These are phyloP conservation scores for Hyles euphorbiae DNA, from an alignment of 1,140 invertebrate species.

Conservation along the genomic window DNA sequence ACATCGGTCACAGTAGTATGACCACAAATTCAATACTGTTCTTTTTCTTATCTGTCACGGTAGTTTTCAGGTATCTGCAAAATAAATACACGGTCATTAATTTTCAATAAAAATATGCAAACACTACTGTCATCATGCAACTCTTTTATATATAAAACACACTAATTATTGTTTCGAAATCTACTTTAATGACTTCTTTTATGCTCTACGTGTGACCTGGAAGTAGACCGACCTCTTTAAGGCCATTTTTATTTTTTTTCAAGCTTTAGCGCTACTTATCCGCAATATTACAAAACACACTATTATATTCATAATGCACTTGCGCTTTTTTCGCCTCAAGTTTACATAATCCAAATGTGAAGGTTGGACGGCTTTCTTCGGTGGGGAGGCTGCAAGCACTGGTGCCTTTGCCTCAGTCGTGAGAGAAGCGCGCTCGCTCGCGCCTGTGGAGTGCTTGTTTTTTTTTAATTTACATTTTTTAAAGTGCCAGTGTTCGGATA, in stretches of 20 bases:
- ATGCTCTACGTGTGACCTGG: no score
- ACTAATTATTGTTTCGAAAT: no score
- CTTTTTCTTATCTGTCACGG: no score
- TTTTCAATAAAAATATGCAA: no score
- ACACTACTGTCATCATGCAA: no score
- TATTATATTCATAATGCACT: conserved; percentile 45
- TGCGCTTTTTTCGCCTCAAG: conserved; percentile 33
- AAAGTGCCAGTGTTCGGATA: conserved; percentile 56
- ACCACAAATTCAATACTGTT: no score
- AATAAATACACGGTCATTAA: no score
- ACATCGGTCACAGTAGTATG: no score
- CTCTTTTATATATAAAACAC: no score
- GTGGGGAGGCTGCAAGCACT: conserved; percentile 49
- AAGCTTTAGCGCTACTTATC: neutral
- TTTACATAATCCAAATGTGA: conserved; percentile 72
- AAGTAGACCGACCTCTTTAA: no score
- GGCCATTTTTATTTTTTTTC: neutral
- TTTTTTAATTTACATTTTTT: conserved; percentile 42
- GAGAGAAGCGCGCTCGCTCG: conserved; percentile 52
- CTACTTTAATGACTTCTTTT: no score
- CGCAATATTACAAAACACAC: conserved; percentile 1
- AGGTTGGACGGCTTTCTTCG: conserved; percentile 62
- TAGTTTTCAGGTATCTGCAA: no score
- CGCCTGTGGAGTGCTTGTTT: conserved; percentile 60
- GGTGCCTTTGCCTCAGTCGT: conserved; percentile 45